Evolutionary conservation across 23 tunicate genomes (phyloP).

Genomic region (Clavelina lepadiformis): DNA sequence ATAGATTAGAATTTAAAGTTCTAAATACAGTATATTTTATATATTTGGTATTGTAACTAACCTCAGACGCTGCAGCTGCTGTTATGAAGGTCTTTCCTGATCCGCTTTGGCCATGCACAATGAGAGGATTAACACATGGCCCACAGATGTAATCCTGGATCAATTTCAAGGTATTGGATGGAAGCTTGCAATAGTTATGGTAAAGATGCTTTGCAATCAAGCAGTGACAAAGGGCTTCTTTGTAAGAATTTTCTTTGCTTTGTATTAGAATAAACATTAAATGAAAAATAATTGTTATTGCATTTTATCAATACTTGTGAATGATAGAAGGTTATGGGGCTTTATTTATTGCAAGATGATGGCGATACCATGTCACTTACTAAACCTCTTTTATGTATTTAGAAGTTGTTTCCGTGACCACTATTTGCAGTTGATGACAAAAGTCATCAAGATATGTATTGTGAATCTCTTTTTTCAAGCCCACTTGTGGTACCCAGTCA

Average conservation of each 20-base stretch:
- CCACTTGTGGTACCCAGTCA: slow-evolving; percentile 44
- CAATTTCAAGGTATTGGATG: background rate
- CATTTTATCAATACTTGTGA: too few species aligned
- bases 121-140: background rate
- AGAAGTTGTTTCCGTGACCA: slow-evolving; percentile 13
- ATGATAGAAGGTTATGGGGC: background rate
- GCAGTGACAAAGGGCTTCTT: slow-evolving; percentile 27
- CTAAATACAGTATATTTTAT: too few species aligned
- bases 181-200: background rate
- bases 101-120: slow-evolving; percentile 21
- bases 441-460: slow-evolving; percentile 28
- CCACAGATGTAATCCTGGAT: slow-evolving; percentile 4
- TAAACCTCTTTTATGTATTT: background rate
- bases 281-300: too few species aligned
- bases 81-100: slow-evolving; percentile 31
- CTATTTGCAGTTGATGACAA: slow-evolving; percentile 10
- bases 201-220: slow-evolving; percentile 13
- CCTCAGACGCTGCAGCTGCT: slow-evolving; percentile 22
- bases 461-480: slow-evolving; percentile 28
- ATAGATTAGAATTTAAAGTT: too few species aligned
- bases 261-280: too few species aligned
- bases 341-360: background rate
- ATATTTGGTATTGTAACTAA: background rate
- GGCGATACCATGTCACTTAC: background rate
- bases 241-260: slow-evolving; percentile 4